Conservation (phyloP, 1,140 invertebrate genomes). For the Nixonia krombeini region DNA sequence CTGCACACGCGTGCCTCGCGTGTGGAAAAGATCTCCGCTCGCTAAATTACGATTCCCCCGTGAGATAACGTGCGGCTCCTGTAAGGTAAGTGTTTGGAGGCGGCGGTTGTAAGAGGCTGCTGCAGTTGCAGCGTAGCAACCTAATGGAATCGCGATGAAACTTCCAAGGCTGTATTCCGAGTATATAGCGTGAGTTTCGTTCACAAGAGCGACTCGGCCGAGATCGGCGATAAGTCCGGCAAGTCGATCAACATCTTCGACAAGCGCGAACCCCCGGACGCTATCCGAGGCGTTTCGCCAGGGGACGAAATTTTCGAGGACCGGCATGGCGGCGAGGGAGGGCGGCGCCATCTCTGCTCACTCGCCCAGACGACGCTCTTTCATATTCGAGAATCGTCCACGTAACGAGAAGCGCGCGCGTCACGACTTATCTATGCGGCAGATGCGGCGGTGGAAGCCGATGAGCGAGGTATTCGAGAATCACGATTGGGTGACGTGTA, state of each 20-base stretch:
- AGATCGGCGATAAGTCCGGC: conserved; percentile 33
- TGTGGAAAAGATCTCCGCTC: conserved; percentile 32
- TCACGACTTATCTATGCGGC: conserved; percentile 36
- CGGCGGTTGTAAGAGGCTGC: conserved; percentile 39
- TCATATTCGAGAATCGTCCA: conserved; percentile 28
- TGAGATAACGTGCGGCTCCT: conserved; percentile 39
- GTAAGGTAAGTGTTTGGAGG: conserved; percentile 38
- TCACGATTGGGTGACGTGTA: conserved; percentile 55
- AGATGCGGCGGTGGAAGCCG: conserved; percentile 4
- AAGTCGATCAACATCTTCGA: conserved; percentile 26
- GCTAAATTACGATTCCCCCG: conserved; percentile 40
- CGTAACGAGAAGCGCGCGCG: conserved; percentile 22
- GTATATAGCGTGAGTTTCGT: conserved; percentile 5
- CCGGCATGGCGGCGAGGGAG: too few relatives aligned
- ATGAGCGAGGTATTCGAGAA: conserved; percentile 16
- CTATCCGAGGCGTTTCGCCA: not conserved
- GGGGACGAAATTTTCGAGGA: too few relatives aligned
- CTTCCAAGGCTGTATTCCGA: conserved; percentile 27
- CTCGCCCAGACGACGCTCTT: too few relatives aligned
- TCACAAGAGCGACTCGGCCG: conserved; percentile 6
- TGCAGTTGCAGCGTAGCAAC: conserved; percentile 30
- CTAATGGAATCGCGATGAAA: conserved; percentile 48
- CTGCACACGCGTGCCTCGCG: conserved; percentile 41
- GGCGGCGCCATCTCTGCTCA: too few relatives aligned
- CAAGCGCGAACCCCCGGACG: conserved; percentile 9